A percentile compares a stretch with the other conserved stretches of the same genome.
Conservation (phyloP, 2,113 vertebrate species). For the Siniperca knerii region DNA sequence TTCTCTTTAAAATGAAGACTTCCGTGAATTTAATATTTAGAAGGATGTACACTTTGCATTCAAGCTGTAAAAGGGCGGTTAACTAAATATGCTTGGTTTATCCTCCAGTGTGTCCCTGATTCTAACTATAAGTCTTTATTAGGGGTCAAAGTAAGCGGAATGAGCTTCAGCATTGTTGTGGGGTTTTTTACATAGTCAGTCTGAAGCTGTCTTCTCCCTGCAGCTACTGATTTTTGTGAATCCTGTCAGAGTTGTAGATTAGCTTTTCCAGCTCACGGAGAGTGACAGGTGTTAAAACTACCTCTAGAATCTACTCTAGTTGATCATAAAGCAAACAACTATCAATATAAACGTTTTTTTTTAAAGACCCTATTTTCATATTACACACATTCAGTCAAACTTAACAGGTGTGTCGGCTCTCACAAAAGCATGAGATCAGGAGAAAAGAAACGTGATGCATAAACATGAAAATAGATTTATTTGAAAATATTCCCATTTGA, state of each 20-base stretch:
- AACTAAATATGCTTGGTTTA: not conserved
- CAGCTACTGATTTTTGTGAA: not conserved
- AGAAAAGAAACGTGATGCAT: not conserved
- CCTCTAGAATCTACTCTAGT: not conserved
- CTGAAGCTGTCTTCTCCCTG: not conserved
- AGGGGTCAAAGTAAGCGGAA: not conserved
- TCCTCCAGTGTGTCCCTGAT: not conserved
- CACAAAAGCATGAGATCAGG: not conserved
- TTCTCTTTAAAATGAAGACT: not conserved
- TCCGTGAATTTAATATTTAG: not conserved
- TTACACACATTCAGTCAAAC: not conserved
- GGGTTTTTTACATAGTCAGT: not conserved
- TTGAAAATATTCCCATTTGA: constrained; percentile 55
- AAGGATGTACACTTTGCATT: not conserved
- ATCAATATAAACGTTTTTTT: not conserved
- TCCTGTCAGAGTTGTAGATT: not conserved
- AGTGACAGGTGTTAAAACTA: not conserved
- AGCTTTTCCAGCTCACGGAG: not conserved
- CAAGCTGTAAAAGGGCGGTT: not conserved
- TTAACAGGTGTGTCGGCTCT: not conserved
- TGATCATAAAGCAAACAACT: not conserved
- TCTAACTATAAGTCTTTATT: not conserved
- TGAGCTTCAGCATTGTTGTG: no score
- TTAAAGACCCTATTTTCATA: not conserved
- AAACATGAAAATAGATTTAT: constrained; percentile 70